These are phyloP conservation scores for Anthonomus grandis DNA, from an alignment of 1,140 invertebrate genomes.

Conservation along the genomic window DNA sequence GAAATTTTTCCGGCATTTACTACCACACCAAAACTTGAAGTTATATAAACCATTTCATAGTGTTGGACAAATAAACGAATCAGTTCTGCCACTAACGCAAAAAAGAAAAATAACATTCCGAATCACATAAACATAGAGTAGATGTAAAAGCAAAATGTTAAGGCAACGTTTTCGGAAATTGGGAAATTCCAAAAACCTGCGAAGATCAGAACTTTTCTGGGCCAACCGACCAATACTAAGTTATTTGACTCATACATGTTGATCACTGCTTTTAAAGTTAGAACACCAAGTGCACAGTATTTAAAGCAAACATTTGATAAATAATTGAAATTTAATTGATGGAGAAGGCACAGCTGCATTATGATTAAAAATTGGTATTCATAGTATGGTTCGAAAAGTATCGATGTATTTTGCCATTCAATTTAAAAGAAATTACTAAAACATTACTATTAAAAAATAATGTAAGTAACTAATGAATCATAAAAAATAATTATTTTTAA, in stretches of 20 bases:
- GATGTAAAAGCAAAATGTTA: background rate
- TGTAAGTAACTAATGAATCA: too few species aligned
- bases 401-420: too few species aligned
- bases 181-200: conserved; percentile 5
- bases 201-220: background rate
- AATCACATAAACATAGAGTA: background rate
- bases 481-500: too few species aligned
- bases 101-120: background rate
- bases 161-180: background rate
- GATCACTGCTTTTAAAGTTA: too few species aligned
- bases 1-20: conserved; percentile 12
- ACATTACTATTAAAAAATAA: too few species aligned
- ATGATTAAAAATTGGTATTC: too few species aligned
- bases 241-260: background rate
- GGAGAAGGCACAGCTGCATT: too few species aligned
- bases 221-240: conserved; percentile 1
- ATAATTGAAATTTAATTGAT: too few species aligned
- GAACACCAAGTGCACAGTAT: too few species aligned
- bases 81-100: background rate
- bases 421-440: too few species aligned
- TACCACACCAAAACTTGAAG: conserved; percentile 7
- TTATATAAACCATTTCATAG: conserved; percentile 7
- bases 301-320: too few species aligned
- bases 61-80: conserved; percentile 4
- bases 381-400: too few species aligned